Evolutionary conservation across 92 coral and sea anemone genomes (phyloP).

Genomic region (Parazoanthus darwini): DNA sequence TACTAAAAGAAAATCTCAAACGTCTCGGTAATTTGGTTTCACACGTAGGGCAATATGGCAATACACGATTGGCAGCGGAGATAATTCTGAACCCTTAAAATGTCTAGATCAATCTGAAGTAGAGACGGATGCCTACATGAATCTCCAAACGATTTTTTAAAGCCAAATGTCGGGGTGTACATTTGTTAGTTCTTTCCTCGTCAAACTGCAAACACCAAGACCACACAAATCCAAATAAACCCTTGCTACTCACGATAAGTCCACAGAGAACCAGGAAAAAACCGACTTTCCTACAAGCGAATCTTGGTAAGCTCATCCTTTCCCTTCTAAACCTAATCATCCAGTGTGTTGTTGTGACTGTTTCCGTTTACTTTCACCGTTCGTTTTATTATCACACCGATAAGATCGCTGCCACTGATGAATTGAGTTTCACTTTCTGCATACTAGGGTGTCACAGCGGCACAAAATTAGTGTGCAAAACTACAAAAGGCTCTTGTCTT

Average conservation of each 20-base stretch:
- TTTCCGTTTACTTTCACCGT: neutral
- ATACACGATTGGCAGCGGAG: neutral
- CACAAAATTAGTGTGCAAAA: conserved; percentile 6
- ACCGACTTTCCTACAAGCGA: conserved; percentile 20
- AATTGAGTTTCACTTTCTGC: neutral
- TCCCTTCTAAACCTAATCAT: neutral
- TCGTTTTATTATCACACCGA: conserved; percentile 3
- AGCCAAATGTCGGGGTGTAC: neutral
- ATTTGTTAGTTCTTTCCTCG: neutral
- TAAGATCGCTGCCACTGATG: neutral
- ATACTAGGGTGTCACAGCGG: conserved; percentile 17
- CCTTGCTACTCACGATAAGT: conserved; percentile 3
- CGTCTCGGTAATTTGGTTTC: neutral
- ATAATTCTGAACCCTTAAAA: neutral
- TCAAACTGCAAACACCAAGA: neutral
- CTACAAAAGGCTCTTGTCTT: neutral
- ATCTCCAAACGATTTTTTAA: neutral
- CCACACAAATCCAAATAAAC: neutral
- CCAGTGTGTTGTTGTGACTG: neutral
- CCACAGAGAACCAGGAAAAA: neutral
- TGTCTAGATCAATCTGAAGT: neutral
- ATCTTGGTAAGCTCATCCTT: conserved; percentile 1
- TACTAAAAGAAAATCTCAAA: neutral
- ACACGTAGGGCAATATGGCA: neutral
- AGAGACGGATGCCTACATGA: neutral